Base-by-base conservation (phyloP, 2,888 invertebrate genomes). In the Hemistola chrysoprasaria region DNA sequence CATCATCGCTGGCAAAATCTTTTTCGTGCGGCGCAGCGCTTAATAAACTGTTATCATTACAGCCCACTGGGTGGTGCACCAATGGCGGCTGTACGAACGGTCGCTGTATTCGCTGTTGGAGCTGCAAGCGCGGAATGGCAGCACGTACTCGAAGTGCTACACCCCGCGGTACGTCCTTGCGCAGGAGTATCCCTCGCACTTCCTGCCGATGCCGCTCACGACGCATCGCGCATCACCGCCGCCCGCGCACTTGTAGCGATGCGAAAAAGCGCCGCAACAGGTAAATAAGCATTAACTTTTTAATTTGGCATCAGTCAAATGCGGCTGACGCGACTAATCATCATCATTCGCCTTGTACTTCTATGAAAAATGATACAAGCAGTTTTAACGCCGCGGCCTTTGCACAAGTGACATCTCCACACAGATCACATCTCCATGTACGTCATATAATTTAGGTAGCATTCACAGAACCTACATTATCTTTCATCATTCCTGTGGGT, bases 201-300 rank as follows among this genome's bases (percentile, higher is more conserved):
- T 83, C 46, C 69, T 81, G 49, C 84, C 83, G 53, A 61, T 85
- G 56, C 83, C 78, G 43, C 78, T 82, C 51, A 75, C 81, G 51
- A 78, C 80, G 63, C 71, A 70, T 65, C 66, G 84, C 36, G 61
- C 72, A 22, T 78, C 85, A 49, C 87, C 87, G 59, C 86, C 86
- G 55, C 86, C 87, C 21, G 86, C 87, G 73, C 87, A 85, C 74
- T 82, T 86, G 83, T 87, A 87, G 86, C 87, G 77, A 62, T 64
- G 74, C 65, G 72, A 73, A 50, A 62, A 65, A 47, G 84, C 85
- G 84, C 79, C 82, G 71, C 62, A 53, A 36, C 70, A 71, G 73
- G 77, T 78, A 60, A 16, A 16, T 16, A 3, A 4, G 4, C 16
- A 16, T 16, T 16, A 3, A 16, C n/a, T n/a, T n/a, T 16, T 16